Percentiles rank a stretch among this genome's conserved stretches.
Evolutionary conservation across 37 sponge, comb jelly and placozoan species (phyloP).

Genomic region (Beroe forskalii): DNA sequence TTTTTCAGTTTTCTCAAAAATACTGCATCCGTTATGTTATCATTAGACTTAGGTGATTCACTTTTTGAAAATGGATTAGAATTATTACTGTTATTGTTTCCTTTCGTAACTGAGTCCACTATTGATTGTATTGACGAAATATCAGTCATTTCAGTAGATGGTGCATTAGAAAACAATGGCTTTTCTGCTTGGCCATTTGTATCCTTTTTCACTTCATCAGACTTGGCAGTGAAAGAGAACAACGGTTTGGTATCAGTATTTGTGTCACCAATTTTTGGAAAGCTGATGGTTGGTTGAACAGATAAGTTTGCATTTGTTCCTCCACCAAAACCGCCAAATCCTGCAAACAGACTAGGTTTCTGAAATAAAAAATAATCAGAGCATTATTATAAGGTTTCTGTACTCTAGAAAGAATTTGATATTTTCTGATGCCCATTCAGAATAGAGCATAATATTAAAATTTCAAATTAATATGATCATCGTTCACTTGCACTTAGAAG

Average conservation of each 20-base stretch:
- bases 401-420: too few relatives aligned
- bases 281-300: constrained; percentile 13
- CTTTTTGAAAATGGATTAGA: not conserved
- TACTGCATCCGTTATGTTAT: constrained; percentile 12
- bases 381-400: too few relatives aligned
- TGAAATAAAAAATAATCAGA: constrained; percentile 18
- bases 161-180: not conserved
- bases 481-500: too few relatives aligned
- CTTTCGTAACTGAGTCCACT: not conserved
- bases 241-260: constrained; percentile 19
- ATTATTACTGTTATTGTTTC: not conserved
- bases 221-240: not conserved
- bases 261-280: not conserved
- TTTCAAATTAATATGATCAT: too few relatives aligned
- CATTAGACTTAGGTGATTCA: constrained; percentile 14
- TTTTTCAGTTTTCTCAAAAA: constrained; percentile 59
- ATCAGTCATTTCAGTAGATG: not conserved
- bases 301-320: not conserved
- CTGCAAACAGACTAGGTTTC: constrained; percentile 42
- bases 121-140: not conserved
- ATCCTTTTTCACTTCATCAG: not conserved
- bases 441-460: too few relatives aligned
- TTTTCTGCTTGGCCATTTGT: not conserved
- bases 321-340: not conserved
- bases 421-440: too few relatives aligned